Base-by-base conservation (phyloP, 2,888 invertebrate species). In the Leptopilina syphax region DNA sequence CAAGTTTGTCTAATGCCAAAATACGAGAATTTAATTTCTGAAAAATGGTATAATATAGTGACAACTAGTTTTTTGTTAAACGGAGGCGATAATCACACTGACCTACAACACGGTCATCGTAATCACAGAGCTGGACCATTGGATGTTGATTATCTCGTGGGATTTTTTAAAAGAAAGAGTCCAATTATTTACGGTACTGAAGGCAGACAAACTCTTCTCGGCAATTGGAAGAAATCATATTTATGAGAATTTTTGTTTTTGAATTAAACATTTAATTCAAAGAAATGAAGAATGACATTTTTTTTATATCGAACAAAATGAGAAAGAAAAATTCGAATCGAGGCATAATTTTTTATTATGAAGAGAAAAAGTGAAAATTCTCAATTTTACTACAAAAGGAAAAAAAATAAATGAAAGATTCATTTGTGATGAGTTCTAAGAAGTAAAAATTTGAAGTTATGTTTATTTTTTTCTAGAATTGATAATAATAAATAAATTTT, bases 1-100 rank as follows among this genome's bases (percentile, higher is more conserved):
- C 92, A 93, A 9, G 92, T 93, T 24, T 97, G 96, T 90, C 90
- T 91, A 10, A 92, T 95, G 65, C 96, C 96, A 7, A 88, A 88
- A 10, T 96, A 94, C 91, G 91, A 93, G 84, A 93, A 94, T 0
- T 91, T 97, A 13, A 92, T 94, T 65, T 85, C 89, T 0, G 90
- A 93, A 60, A 92, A 93, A 84, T 92, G 92, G 27, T 97, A 97
- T 92, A 93, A 94, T 9, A 91, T 97, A 0, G 92, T 95, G 18
- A 88, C 95, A 1, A 93, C 94, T 67, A 93, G 93, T 1, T 90
- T 87, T 76, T 44, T 90, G 1, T 13, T 85, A 0, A 5, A n/a
- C 0, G 96, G 96, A 12, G 96, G 96, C 68, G 96, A 96, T 88
- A 95, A 95, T 0, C 96, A 93, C 88, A 86, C 92, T 80, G 93